Evolutionary conservation across 2,797 vertebrate genomes (phyloP), one percentile per base, ranked within the genome.

Genomic region (Phyllotis vaccarum): DNA sequence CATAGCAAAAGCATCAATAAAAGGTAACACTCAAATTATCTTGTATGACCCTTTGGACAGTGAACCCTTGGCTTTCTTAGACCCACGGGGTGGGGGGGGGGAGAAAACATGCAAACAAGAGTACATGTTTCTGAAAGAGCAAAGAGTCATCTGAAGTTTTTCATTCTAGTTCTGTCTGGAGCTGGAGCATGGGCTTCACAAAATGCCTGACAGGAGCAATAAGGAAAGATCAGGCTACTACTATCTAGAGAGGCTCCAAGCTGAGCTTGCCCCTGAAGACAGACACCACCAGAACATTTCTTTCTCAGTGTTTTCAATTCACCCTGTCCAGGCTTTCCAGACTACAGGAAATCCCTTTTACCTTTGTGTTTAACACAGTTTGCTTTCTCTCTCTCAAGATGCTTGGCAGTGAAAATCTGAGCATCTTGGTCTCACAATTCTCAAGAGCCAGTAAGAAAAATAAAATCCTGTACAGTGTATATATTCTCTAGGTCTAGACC

Each of bases 321-420:
- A 66, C 16, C 34, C 31, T 40, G 82, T 93, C 74, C 12, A 85
- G 31, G 24, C 6, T 46, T 80, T 4, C 29, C 43, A 52, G 64
- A 27, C 52, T 9, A 3, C 60, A 78, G 43, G 40, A 92, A 76
- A 10, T 68, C 3, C 0, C 37, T 37, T 58, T 68, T 27, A 16
- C 10, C 27, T 86, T 21, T 34, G 29, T 82, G 21, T 31, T 60
- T 56, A 81, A 62, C 1, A 56, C 0, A n/a, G 22, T 6, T 83
- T 85, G 24, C 66, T 89, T 94, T 52, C 46, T 92, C 43, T 92
- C 43, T n/a, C 24, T 88, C 21, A 81, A 62, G 52, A 56, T 76
- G 1, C 40, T 31, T 87, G 76, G 12, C 43, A 85, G 66, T 21
- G 49, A 91, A 72, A 92, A 79, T 83, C 29, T 46, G 64, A 58